Conservation (phyloP, 2,888 invertebrate species). For the Cloeon dipterum region DNA sequence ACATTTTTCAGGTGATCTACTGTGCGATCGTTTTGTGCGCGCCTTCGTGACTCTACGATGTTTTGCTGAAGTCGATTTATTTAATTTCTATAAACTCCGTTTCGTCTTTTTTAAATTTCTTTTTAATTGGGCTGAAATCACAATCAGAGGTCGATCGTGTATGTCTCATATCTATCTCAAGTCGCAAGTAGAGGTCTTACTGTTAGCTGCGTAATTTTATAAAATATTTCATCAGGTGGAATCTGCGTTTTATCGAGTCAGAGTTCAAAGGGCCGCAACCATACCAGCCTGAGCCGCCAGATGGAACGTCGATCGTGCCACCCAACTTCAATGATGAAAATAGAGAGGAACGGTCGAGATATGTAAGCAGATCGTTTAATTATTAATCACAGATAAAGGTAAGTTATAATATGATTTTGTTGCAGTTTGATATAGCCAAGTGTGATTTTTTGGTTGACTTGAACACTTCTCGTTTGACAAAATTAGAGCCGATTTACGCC, state of each 20-base stretch:
- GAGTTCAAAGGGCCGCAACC: slow-evolving; percentile 88
- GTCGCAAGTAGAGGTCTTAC: no score
- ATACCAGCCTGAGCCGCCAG: slow-evolving; percentile 32
- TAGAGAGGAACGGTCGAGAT: slow-evolving; percentile 50
- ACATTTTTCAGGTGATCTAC: no score
- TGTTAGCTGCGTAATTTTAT: slow-evolving; percentile 2
- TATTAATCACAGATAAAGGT: no score
- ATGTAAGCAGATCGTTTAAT: slow-evolving; percentile 25
- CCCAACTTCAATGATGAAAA: slow-evolving; percentile 83
- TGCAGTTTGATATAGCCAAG: slow-evolving; percentile 44
- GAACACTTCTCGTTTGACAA: slow-evolving; percentile 40
- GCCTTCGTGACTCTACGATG: no score
- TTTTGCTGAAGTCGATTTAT: no score
- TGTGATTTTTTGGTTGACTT: slow-evolving; percentile 78
- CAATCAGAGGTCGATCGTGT: no score
- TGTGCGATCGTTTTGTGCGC: no score
- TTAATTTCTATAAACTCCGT: no score
- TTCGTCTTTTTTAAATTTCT: no score
- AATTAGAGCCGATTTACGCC: slow-evolving; percentile 57
- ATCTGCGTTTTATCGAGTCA: slow-evolving; percentile 62
- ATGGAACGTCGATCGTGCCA: slow-evolving; percentile 52
- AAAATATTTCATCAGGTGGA: slow-evolving; percentile 32
- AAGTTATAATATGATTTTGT: no score
- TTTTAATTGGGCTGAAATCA: no score
- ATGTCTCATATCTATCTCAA: no score